Percentiles rank a stretch among this genome's conserved stretches.
Evolutionary conservation across 2,113 vertebrate species (phyloP).

Genomic region (Cavia porcellus): DNA sequence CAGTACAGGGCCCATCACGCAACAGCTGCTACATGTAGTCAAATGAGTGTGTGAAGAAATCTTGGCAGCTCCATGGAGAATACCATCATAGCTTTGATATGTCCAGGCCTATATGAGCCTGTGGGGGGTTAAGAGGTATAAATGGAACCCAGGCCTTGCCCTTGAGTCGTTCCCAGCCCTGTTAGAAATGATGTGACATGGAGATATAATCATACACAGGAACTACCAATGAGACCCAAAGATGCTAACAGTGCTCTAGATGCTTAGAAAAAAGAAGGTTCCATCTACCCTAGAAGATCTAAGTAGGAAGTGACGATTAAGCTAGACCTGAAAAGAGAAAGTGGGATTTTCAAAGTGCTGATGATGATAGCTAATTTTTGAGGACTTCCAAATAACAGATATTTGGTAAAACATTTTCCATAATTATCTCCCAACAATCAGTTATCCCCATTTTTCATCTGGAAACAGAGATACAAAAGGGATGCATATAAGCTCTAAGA

Average conservation of each 20-base stretch:
- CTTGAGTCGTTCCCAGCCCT: background rate
- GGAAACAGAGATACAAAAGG: background rate
- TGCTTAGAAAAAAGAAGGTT: background rate
- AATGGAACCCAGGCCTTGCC: background rate
- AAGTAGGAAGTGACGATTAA: background rate
- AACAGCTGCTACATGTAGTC: background rate
- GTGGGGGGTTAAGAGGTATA: background rate
- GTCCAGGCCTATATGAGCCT: no score
- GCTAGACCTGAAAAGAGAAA: background rate
- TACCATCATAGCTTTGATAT: background rate
- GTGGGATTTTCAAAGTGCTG: background rate
- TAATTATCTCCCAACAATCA: background rate
- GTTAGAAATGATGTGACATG: background rate
- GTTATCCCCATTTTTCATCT: background rate
- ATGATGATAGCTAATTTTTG: background rate
- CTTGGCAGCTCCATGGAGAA: background rate
- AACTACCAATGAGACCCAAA: background rate
- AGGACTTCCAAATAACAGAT: background rate
- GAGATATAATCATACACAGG: background rate
- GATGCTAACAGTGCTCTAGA: background rate
- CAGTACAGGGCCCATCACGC: background rate
- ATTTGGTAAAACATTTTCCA: background rate
- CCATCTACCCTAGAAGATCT: background rate
- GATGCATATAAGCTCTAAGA: background rate
- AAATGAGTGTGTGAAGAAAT: background rate